Conservation (phyloP, 2,888 invertebrate species). For the Melanostoma mellinum region DNA sequence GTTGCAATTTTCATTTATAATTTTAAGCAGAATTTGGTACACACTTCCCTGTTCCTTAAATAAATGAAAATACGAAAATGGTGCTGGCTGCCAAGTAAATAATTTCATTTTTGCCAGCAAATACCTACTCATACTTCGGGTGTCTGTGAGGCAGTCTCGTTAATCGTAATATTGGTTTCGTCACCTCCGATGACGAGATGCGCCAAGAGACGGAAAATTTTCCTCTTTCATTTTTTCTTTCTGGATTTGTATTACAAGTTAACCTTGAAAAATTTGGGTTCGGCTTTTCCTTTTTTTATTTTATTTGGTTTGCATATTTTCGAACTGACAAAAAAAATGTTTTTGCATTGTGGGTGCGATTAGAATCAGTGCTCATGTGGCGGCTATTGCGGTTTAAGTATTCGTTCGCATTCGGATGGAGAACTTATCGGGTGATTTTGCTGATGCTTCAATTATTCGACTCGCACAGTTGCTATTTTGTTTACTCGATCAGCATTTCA, state of each 20-base stretch:
- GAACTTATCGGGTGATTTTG: too few relatives aligned
- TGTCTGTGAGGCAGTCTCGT: constrained; percentile 10
- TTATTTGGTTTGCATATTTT: constrained; percentile 20
- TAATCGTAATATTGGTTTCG: constrained; percentile 25
- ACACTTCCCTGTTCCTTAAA: constrained; percentile 53
- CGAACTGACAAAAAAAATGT: not conserved
- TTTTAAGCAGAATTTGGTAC: too few relatives aligned
- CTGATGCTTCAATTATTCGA: too few relatives aligned
- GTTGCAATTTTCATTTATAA: too few relatives aligned
- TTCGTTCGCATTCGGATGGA: too few relatives aligned
- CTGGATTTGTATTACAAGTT: constrained; percentile 13
- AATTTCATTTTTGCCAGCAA: constrained; percentile 30
- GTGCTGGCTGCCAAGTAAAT: not conserved
- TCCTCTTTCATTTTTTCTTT: not conserved
- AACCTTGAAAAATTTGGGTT: constrained; percentile 54
- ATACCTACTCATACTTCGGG: constrained; percentile 23
- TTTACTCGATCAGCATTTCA: too few relatives aligned
- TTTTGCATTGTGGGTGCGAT: not conserved
- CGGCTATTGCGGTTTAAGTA: too few relatives aligned
- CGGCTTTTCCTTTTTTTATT: constrained; percentile 10
- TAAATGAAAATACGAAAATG: not conserved
- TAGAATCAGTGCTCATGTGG: too few relatives aligned
- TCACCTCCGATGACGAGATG: constrained; percentile 53
- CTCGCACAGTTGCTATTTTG: too few relatives aligned
- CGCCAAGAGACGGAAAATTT: not conserved